Conservation (phyloP, 2,113 vertebrate genomes). For the Eurypyga helias region DNA sequence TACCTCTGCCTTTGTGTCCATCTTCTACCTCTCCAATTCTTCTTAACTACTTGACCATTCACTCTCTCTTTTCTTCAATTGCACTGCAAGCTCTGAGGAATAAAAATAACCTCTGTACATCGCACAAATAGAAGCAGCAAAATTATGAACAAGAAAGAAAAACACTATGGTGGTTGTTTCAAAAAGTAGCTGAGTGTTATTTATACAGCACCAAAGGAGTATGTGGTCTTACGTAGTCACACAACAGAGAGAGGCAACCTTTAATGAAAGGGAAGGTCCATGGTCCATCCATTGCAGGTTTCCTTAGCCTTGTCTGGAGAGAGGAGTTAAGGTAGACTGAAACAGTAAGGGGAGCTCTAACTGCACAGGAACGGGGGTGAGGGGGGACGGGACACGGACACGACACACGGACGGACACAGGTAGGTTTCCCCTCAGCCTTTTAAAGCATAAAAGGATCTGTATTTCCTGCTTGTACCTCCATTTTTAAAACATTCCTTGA, state of each 20-base stretch:
- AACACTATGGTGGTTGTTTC: neutral
- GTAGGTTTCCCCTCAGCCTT: neutral
- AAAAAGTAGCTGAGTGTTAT: neutral
- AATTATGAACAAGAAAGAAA: neutral
- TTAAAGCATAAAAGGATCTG: neutral
- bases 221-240: neutral
- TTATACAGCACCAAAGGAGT: neutral
- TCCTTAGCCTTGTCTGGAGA: neutral
- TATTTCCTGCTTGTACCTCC: neutral
- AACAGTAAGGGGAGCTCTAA: neutral
- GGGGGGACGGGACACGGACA: too few relatives aligned
- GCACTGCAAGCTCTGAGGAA: neutral
- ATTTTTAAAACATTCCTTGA: neutral
- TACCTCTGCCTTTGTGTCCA: neutral
- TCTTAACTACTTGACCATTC: neutral
- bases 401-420: too few relatives aligned
- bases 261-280: neutral
- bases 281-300: neutral
- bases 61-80: conserved; percentile 22
- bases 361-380: neutral
- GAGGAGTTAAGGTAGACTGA: neutral
- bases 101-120: neutral
- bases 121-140: neutral
- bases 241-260: neutral
- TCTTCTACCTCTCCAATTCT: neutral